Evolutionary conservation across 30 jellyfish, hydroid and myxozoan genomes (phyloP), one percentile per base, ranked within the genome.

Genomic region (Haliclystus octoradiatus): DNA sequence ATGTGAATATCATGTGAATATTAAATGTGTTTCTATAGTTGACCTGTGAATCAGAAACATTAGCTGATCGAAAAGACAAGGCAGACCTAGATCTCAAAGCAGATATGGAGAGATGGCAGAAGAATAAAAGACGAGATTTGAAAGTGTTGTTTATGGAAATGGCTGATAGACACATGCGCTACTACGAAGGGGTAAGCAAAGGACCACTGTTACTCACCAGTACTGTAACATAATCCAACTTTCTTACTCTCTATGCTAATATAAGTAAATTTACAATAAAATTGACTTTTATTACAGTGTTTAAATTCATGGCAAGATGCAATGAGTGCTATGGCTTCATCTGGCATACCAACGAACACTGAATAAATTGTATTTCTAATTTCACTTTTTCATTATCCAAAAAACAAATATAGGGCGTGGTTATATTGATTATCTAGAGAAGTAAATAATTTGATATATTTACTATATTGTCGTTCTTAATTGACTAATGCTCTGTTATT

Each of bases 31-130:
- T 40, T 40, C 57, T 40, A 19, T 61, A 88, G 98, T 73, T 89
- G 80, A 73, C 69, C 27, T 65, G 52, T 9, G 98, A 89, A 62
- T 75, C 95, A 1, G 98, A 89, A 62, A 68, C 82, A 26, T 84
- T 78, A n/a, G 82, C 93, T 0, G 94, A 89, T 60, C 78, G 87
- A 26, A 85, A 85, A 40, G 98, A 76, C 5, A 71, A 83, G 60
- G 98, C 98, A 19, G 98, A 89, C 62, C 93, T 78, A 31, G 98
- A 89, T 68, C 65, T 82, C 72, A 82, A 80, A 50, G 98, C 98
- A 25, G 98, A 89, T 63, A 65, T 89, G 82, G 98, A 89, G 49
- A 63, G 98, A 57, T 89, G 98, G 98, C 84, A 89, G 50, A 71
- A 79, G 72, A 69, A 70, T 79, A 89, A 89, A 70, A 87, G 92